These are phyloP conservation scores for Athripsodes cinereus DNA, from an alignment of 2,888 invertebrate species.

Conservation along the genomic window DNA sequence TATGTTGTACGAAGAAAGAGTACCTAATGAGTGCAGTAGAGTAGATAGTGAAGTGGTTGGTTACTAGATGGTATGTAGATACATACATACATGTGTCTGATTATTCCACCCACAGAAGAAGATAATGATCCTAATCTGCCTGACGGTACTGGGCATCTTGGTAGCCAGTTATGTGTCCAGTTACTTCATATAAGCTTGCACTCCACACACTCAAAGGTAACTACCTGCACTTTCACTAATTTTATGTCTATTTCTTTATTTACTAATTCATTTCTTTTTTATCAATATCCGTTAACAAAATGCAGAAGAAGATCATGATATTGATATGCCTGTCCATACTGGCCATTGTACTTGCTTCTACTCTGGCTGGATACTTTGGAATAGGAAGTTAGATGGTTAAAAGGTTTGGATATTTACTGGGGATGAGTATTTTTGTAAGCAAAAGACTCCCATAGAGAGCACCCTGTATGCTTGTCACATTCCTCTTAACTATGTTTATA, in stretches of 20 bases:
- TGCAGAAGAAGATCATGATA: slow-evolving; percentile 93
- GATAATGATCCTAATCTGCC: slow-evolving; percentile 88
- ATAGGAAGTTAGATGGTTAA: slow-evolving; percentile 31
- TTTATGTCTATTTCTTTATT: slow-evolving; percentile 7
- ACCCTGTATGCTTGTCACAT: slow-evolving; percentile 21
- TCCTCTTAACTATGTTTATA: too few species aligned
- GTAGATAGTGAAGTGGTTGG: too few species aligned
- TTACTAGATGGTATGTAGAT: slow-evolving; percentile 21
- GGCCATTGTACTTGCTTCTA: slow-evolving; percentile 63
- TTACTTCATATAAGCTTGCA: slow-evolving; percentile 49
- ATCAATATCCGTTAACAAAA: slow-evolving; percentile 33
- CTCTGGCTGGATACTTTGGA: slow-evolving; percentile 61
- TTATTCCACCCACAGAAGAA: slow-evolving; percentile 66
- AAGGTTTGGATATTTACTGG: slow-evolving; percentile 21
- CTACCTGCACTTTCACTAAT: slow-evolving; percentile 12
- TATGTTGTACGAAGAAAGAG: too few species aligned
- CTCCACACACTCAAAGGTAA: slow-evolving; percentile 37
- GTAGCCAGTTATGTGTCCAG: slow-evolving; percentile 65
- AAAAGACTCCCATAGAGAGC: slow-evolving; percentile 12
- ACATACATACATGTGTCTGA: slow-evolving; percentile 25
- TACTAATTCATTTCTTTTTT: slow-evolving; percentile 23
- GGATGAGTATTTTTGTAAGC: slow-evolving; percentile 20
- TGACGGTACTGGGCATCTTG: slow-evolving; percentile 76
- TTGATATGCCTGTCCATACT: slow-evolving; percentile 81
- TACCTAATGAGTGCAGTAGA: too few species aligned